These are phyloP conservation scores for Platalea minor DNA, from an alignment of 2,797 vertebrate genomes.

Conservation along the genomic window DNA sequence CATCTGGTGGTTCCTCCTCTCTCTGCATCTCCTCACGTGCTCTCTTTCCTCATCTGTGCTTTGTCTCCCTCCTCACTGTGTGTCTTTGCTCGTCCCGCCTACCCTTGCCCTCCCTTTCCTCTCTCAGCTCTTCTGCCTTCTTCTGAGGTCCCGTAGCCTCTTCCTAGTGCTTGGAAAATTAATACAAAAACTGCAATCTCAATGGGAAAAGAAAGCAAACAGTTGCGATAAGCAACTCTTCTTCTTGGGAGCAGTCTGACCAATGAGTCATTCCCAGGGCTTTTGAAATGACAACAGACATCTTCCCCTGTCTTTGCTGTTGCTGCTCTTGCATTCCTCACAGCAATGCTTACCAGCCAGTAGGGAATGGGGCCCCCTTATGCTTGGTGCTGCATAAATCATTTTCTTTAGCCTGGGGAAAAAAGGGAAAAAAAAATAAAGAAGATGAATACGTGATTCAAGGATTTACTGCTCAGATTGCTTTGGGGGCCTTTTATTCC, in stretches of 20 bases:
- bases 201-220: not conserved
- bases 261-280: slow-evolving; percentile 18
- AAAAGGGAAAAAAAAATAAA: not conserved
- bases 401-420: slow-evolving; percentile 54
- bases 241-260: slow-evolving; percentile 25
- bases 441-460: slow-evolving; percentile 51
- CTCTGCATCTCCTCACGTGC: not conserved
- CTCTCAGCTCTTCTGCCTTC: not conserved
- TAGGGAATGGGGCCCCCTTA: slow-evolving; percentile 57
- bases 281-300: slow-evolving; percentile 44
- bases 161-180: not conserved
- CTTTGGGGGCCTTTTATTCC: slow-evolving; percentile 56
- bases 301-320: slow-evolving; percentile 32
- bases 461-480: slow-evolving; percentile 64
- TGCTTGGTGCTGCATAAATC: slow-evolving; percentile 64
- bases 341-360: slow-evolving; percentile 43
- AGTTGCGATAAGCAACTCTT: not conserved
- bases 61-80: not conserved
- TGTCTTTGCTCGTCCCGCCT: not conserved
- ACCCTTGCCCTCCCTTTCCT: not conserved
- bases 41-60: slow-evolving; percentile 25
- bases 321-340: slow-evolving; percentile 25
- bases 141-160: not conserved
- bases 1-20: not conserved
- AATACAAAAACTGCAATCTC: not conserved